Conservation (phyloP, 1,140 invertebrate species). For the Drosophila equinoxialis region DNA sequence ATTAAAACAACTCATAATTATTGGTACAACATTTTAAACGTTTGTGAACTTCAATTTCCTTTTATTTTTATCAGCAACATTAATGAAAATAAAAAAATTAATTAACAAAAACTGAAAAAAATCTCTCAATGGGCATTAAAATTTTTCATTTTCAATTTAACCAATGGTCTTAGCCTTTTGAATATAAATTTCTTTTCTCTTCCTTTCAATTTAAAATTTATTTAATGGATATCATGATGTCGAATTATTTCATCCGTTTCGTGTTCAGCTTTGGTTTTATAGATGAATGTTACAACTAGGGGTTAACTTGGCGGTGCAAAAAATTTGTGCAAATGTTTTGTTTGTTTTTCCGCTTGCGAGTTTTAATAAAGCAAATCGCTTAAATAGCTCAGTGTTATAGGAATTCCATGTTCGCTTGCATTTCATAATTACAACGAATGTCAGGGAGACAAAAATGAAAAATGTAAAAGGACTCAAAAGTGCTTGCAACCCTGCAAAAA, state of each 20-base stretch:
- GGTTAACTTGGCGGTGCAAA: conserved; percentile 4
- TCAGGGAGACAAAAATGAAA: conserved; percentile 50
- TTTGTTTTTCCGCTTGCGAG: conserved; percentile 56
- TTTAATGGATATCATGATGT: neutral
- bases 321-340: conserved; percentile 60
- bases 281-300: neutral
- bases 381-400: conserved; percentile 57
- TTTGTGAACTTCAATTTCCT: too few species aligned
- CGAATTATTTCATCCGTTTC: neutral
- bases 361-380: conserved; percentile 74
- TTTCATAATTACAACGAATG: conserved; percentile 59
- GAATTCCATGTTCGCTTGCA: conserved; percentile 21
- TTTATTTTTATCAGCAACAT: too few species aligned
- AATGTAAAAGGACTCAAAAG: conserved; percentile 25
- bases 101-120: too few species aligned
- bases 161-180: too few species aligned
- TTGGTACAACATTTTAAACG: too few species aligned
- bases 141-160: too few species aligned
- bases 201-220: too few species aligned
- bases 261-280: too few species aligned
- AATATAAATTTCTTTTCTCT: neutral
- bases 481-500: neutral
- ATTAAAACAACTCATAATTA: too few species aligned
- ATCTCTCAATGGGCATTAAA: too few species aligned
- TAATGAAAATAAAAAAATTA: too few species aligned